Conservation (phyloP, 1,140 invertebrate genomes). For the Nilaparvata lugens region DNA sequence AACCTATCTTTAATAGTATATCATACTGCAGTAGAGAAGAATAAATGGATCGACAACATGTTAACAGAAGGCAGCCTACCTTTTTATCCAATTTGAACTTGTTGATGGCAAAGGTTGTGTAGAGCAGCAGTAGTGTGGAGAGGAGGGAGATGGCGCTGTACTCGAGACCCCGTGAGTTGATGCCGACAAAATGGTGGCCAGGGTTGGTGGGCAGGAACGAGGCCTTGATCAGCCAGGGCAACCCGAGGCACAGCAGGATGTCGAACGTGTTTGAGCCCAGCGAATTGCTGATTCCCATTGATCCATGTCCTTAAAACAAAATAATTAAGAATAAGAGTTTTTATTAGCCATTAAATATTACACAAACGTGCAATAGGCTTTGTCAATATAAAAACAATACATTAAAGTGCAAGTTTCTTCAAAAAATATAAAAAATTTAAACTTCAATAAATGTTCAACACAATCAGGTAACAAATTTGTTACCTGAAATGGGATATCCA, state of each 20-base stretch:
- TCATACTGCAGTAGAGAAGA: background rate
- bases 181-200: slow-evolving; percentile 59
- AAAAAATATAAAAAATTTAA: too few relatives aligned
- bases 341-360: too few relatives aligned
- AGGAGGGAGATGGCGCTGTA: slow-evolving; percentile 73
- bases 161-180: slow-evolving; percentile 71
- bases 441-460: too few relatives aligned
- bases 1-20: too few relatives aligned
- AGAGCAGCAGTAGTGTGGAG: slow-evolving; percentile 66
- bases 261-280: slow-evolving; percentile 88
- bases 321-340: too few relatives aligned
- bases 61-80: slow-evolving; percentile 27
- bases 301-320: slow-evolving; percentile 59
- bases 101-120: slow-evolving; percentile 62
- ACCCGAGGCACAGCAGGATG: slow-evolving; percentile 72
- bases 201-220: slow-evolving; percentile 59
- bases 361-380: too few relatives aligned
- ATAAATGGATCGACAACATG: background rate
- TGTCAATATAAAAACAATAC: too few relatives aligned
- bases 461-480: too few relatives aligned
- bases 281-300: slow-evolving; percentile 83
- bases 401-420: too few relatives aligned
- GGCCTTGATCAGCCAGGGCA: slow-evolving; percentile 77
- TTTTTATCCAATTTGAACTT: slow-evolving; percentile 69
- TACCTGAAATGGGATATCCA: too few relatives aligned